phyloP scores from a whole-genome alignment of 2,797 vertebrate genomes.

The Xenops minutus region DNA sequence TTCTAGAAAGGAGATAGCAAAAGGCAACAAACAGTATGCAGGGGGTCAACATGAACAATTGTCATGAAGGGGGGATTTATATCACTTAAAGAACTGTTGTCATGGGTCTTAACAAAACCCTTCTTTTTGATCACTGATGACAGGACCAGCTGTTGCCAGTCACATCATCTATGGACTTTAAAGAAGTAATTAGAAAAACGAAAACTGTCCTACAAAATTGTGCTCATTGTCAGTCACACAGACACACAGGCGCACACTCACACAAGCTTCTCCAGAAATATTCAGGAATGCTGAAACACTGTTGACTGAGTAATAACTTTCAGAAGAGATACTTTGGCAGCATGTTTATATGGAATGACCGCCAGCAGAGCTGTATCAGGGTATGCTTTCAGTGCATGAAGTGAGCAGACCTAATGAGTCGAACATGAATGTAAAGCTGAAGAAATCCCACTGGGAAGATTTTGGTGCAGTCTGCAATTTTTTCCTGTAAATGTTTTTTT shows the following conservation, averaged over 20 bases:
- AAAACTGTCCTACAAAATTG: not conserved
- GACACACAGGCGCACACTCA: not conserved
- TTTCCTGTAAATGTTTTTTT: constrained; percentile 25
- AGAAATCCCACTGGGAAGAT: not conserved
- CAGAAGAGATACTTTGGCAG: not conserved
- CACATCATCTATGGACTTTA: not conserved
- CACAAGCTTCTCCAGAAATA: not conserved
- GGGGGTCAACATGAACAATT: not conserved
- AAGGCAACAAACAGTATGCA: not conserved
- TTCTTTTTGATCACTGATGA: not conserved
- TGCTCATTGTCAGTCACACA: not conserved
- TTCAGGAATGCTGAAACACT: not conserved
- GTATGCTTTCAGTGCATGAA: not conserved
- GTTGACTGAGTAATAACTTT: not conserved
- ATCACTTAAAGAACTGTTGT: not conserved
- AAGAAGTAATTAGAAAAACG: not conserved
- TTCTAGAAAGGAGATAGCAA: not conserved
- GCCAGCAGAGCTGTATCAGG: not conserved
- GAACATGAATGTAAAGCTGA: not conserved
- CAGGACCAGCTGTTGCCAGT: not conserved
- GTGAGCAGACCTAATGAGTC: not conserved
- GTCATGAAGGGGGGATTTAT: not conserved
- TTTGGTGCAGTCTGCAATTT: constrained; percentile 25
- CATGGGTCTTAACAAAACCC: not conserved
- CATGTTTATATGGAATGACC: not conserved